Percentiles rank a stretch among this genome's conserved stretches.
phyloP scores from a whole-genome alignment of 2,113 vertebrate genomes.

The Blennius ocellaris region DNA sequence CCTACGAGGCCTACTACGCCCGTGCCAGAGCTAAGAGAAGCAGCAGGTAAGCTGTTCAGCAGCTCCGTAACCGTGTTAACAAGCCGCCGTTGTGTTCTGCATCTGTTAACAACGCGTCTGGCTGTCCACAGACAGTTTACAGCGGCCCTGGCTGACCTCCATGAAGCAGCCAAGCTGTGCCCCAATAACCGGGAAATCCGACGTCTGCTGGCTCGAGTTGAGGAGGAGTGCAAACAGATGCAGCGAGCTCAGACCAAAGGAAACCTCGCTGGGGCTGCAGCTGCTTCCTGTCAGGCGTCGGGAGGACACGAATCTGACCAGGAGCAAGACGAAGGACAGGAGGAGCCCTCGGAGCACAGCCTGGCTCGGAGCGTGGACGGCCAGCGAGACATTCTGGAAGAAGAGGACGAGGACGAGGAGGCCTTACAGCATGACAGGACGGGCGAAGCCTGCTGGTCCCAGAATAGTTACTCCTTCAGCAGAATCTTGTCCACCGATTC shows the following conservation, averaged over 20 bases:
- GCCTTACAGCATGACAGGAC: constrained; percentile 61
- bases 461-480: constrained; percentile 76
- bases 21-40: constrained; percentile 96
- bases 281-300: constrained; percentile 62
- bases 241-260: constrained; percentile 87
- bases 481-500: constrained; percentile 79
- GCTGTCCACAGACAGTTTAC: constrained; percentile 88
- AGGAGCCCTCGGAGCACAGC: constrained; percentile 64
- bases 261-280: constrained; percentile 62
- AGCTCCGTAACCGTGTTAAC: not conserved
- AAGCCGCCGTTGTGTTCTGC: not conserved
- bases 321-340: constrained; percentile 79
- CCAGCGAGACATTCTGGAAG: constrained; percentile 76
- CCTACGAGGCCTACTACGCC: constrained; percentile 96
- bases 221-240: constrained; percentile 95
- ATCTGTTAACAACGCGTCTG: constrained; percentile 2
- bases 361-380: constrained; percentile 64
- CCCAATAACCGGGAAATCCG: constrained; percentile 94
- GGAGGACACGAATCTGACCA: constrained; percentile 85
- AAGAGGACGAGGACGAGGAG: constrained; percentile 73
- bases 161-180: constrained; percentile 92
- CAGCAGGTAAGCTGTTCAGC: constrained; percentile 90
- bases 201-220: constrained; percentile 90
- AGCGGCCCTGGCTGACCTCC: constrained; percentile 91
- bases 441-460: constrained; percentile 78